Conservation (phyloP, 2,888 invertebrate genomes). For the Polymixis flavicincta region DNA sequence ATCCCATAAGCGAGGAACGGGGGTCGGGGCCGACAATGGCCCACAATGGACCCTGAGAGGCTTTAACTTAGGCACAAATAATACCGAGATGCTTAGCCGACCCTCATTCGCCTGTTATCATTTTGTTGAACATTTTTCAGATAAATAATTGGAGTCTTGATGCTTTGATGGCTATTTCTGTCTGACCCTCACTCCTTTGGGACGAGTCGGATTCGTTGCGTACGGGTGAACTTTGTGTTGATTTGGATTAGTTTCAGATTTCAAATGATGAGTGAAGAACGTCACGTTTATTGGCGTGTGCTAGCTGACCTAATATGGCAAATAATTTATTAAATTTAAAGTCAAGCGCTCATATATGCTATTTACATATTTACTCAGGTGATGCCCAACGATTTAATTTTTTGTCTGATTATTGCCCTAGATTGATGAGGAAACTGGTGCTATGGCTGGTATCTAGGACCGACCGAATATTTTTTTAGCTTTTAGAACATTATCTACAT, state of each 20-base stretch:
- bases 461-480: too few relatives aligned
- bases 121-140: constrained; percentile 30
- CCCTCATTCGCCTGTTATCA: constrained; percentile 30
- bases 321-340: too few relatives aligned
- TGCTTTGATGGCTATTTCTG: constrained; percentile 2
- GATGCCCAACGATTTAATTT: too few relatives aligned
- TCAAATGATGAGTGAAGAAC: not conserved
- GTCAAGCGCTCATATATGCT: too few relatives aligned
- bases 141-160: constrained; percentile 33
- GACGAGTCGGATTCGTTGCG: not conserved
- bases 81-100: constrained; percentile 27
- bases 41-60: constrained; percentile 20
- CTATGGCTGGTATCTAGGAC: too few relatives aligned
- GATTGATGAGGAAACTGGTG: too few relatives aligned
- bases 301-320: too few relatives aligned
- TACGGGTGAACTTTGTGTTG: not conserved
- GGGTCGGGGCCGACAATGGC: constrained; percentile 5
- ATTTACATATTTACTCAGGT: too few relatives aligned
- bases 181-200: not conserved
- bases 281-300: too few relatives aligned
- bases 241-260: constrained; percentile 13
- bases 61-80: constrained; percentile 22
- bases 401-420: too few relatives aligned
- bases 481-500: too few relatives aligned
- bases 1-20: constrained; percentile 17